Percentiles rank a stretch among this genome's conserved stretches.
Evolutionary conservation across 2,113 vertebrate genomes (phyloP).

Genomic region (Tachuris rubrigastra): DNA sequence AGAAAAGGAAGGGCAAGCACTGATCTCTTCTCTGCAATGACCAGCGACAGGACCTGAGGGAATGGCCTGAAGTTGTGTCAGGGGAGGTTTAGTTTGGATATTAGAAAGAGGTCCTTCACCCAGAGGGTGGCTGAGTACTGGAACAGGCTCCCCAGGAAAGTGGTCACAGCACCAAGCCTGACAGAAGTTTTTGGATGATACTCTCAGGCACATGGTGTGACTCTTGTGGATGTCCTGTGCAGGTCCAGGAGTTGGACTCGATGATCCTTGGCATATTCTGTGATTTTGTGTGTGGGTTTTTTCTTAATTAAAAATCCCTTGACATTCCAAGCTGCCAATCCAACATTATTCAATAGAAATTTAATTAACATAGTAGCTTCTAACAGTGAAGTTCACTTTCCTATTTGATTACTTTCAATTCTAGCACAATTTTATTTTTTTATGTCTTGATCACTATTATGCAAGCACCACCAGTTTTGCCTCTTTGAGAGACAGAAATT

Average conservation of each 20-base stretch:
- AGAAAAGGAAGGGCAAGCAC: neutral
- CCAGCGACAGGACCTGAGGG: neutral
- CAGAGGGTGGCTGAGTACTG: neutral
- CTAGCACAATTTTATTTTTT: neutral
- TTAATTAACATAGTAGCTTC: neutral
- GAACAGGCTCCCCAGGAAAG: neutral
- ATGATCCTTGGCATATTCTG: neutral
- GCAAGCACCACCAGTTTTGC: neutral
- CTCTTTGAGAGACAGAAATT: neutral
- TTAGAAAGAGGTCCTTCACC: neutral
- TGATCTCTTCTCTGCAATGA: neutral
- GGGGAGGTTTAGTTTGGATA: neutral
- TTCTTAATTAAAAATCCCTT: neutral
- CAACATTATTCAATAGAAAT: neutral
- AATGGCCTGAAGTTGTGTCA: neutral
- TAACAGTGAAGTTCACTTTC: neutral
- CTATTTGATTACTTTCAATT: neutral
- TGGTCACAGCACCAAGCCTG: neutral
- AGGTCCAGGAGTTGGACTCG: neutral
- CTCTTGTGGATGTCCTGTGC: neutral
- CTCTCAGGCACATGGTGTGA: neutral
- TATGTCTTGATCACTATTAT: neutral
- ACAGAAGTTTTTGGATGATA: neutral
- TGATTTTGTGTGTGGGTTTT: neutral
- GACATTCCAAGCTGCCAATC: neutral